phyloP scores from a whole-genome alignment of 2,888 invertebrate genomes.

The Prosapia bicincta region DNA sequence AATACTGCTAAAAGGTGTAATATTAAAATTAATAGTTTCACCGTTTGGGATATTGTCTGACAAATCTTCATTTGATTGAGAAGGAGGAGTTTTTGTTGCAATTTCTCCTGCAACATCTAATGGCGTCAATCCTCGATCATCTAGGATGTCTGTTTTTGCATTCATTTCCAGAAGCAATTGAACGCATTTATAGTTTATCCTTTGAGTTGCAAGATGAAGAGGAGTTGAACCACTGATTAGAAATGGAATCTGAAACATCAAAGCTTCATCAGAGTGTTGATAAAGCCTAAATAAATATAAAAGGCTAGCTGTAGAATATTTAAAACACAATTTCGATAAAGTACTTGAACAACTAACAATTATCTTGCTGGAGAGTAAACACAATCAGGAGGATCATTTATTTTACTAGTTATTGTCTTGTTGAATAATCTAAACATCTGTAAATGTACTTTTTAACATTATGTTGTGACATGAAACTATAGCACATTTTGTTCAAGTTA shows the following conservation, averaged over 20 bases:
- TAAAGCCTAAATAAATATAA: too few species aligned
- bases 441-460: too few species aligned
- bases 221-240: slow-evolving; percentile 57
- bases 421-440: too few species aligned
- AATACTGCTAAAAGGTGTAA: not conserved
- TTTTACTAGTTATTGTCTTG: too few species aligned
- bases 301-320: not conserved
- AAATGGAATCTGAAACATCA: slow-evolving; percentile 46
- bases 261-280: too few species aligned
- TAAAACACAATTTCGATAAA: too few species aligned
- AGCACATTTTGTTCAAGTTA: too few species aligned
- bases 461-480: too few species aligned
- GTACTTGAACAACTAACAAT: too few species aligned
- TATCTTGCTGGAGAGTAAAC: too few species aligned
- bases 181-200: slow-evolving; percentile 51
- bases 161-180: slow-evolving; percentile 52
- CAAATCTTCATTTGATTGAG: not conserved
- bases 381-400: too few species aligned
- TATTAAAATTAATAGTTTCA: not conserved
- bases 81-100: not conserved
- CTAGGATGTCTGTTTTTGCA: slow-evolving; percentile 49
- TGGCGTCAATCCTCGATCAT: slow-evolving; percentile 49
- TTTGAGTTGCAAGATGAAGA: slow-evolving; percentile 56
- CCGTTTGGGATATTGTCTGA: not conserved
- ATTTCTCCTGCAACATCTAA: slow-evolving; percentile 51